A percentile compares a stretch with the other conserved stretches of the same genome.
These are phyloP conservation scores for Hirtodrosophila confusa DNA, from an alignment of 2,888 invertebrate genomes.

Conservation along the genomic window DNA sequence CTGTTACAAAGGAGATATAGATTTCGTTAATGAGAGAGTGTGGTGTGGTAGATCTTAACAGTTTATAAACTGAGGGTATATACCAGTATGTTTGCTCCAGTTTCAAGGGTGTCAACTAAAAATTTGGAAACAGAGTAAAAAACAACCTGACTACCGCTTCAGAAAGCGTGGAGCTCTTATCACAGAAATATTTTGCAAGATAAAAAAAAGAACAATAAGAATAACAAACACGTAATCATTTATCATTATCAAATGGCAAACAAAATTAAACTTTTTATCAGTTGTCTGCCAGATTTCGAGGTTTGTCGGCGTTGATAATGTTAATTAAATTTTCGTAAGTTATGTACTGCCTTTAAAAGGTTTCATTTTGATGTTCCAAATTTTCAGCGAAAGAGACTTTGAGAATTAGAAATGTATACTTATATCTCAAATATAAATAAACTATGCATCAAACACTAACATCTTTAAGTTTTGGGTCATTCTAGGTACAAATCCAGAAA, in stretches of 20 bases:
- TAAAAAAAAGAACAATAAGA: slow-evolving; percentile 12
- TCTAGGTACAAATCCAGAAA: too few species aligned
- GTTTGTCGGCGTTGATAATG: slow-evolving; percentile 18
- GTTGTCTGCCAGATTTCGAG: slow-evolving; percentile 38
- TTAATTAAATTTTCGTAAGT: slow-evolving; percentile 18
- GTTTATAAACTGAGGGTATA: too few species aligned
- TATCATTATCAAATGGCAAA: slow-evolving; percentile 27
- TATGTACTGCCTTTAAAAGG: background rate
- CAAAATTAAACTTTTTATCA: slow-evolving; percentile 39
- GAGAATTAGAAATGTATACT: too few species aligned
- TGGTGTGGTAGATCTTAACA: too few species aligned
- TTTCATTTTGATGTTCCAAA: background rate
- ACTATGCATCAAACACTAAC: too few species aligned
- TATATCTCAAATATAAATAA: too few species aligned
- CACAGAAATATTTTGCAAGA: slow-evolving; percentile 11
- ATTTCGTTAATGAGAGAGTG: too few species aligned
- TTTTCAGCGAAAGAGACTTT: background rate
- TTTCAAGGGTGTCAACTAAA: too few species aligned
- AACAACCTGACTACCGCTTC: slow-evolving; percentile 7
- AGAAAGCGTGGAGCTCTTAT: slow-evolving; percentile 26
- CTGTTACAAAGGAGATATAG: too few species aligned
- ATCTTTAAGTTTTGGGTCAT: too few species aligned
- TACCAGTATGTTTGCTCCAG: too few species aligned
- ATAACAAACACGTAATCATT: slow-evolving; percentile 23
- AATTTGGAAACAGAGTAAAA: too few species aligned